These are phyloP conservation scores for Drosophila parthenogenetica DNA, from an alignment of 2,888 invertebrate species.

Conservation along the genomic window DNA sequence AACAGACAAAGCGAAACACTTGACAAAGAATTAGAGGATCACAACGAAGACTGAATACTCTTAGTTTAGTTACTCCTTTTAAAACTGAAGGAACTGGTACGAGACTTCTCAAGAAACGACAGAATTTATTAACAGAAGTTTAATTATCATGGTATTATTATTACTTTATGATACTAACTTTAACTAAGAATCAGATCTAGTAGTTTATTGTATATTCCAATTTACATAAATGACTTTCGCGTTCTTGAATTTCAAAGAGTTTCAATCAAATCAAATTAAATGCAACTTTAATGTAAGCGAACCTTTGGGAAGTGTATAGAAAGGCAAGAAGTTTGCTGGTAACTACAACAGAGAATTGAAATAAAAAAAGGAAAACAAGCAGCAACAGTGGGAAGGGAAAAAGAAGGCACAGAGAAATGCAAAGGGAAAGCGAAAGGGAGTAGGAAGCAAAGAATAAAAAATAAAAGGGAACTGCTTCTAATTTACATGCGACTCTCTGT, in stretches of 20 bases:
- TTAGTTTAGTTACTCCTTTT: too few species aligned
- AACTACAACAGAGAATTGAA: conserved; percentile 41
- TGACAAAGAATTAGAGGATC: not conserved
- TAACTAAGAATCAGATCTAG: too few species aligned
- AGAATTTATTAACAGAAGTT: too few species aligned
- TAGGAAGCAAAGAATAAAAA: conserved; percentile 29
- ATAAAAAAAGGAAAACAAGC: conserved; percentile 11
- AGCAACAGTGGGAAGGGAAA: not conserved
- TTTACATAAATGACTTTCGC: too few species aligned
- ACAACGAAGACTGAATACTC: conserved; percentile 26
- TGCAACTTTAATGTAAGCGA: not conserved
- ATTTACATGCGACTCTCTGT: conserved; percentile 70
- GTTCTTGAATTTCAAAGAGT: not conserved
- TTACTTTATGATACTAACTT: too few species aligned
- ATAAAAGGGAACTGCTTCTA: conserved; percentile 71
- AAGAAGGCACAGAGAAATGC: not conserved
- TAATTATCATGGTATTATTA: too few species aligned
- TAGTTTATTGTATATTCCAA: too few species aligned
- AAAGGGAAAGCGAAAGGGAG: not conserved
- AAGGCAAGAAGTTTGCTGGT: conserved; percentile 51
- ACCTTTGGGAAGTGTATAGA: conserved; percentile 31
- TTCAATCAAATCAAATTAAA: not conserved
- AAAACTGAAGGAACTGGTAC: too few species aligned
- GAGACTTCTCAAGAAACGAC: too few species aligned
- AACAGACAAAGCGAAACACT: conserved; percentile 36